phyloP scores from a whole-genome alignment of 2,113 vertebrate species.

The Aegithalos caudatus region DNA sequence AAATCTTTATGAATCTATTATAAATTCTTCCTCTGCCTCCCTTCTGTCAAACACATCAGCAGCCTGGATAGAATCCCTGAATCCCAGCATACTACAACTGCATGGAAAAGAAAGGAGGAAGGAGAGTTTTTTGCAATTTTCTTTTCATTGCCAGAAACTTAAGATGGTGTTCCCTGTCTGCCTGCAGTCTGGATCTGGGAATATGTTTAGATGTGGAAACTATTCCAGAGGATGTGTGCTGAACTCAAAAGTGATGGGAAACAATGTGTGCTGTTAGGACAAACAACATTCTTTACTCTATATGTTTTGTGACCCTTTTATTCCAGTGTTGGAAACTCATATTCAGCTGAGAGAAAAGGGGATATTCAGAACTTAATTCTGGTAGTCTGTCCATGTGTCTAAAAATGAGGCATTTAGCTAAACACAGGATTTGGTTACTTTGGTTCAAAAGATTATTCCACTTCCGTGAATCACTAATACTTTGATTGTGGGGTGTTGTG shows the following conservation, averaged over 20 bases:
- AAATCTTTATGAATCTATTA: neutral
- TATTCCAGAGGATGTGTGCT: neutral
- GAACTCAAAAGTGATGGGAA: neutral
- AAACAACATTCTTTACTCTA: neutral
- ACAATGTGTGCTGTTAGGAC: neutral
- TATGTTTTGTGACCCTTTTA: neutral
- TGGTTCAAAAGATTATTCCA: neutral
- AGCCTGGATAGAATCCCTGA: neutral
- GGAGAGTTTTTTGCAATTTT: neutral
- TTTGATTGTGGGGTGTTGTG: fast-evolving
- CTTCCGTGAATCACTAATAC: neutral
- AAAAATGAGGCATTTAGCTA: neutral
- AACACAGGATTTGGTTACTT: neutral
- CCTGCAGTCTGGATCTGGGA: neutral
- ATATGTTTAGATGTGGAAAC: neutral
- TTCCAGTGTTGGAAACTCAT: neutral
- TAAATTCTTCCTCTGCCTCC: neutral
- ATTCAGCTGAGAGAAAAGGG: neutral
- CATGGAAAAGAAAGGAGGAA: neutral
- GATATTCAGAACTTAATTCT: neutral
- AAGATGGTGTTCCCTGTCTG: neutral
- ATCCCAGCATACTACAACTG: neutral
- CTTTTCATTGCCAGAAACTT: neutral
- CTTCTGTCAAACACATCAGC: neutral
- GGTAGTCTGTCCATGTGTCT: neutral